Evolutionary conservation across 2,888 invertebrate species (phyloP).

Genomic region (Brachylomia viminalis): DNA sequence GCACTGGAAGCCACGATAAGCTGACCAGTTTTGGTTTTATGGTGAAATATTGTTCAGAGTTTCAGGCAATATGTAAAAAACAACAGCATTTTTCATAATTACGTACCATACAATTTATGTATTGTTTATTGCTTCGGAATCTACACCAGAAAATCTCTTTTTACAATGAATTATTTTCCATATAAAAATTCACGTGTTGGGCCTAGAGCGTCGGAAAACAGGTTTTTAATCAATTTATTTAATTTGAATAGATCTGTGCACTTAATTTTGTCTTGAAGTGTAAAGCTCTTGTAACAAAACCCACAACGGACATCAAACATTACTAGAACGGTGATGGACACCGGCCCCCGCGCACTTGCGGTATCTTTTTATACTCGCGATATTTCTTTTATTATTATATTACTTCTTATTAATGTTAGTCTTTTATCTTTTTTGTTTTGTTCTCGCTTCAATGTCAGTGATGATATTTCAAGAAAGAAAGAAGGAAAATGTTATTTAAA

Average conservation of each 20-base stretch:
- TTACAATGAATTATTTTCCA: no score
- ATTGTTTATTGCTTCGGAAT: background rate
- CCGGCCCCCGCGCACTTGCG: slow-evolving; percentile 59
- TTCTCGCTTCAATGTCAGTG: slow-evolving; percentile 40
- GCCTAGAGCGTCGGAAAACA: no score
- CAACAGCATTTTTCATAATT: background rate
- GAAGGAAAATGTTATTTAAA: slow-evolving; percentile 39
- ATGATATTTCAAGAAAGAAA: slow-evolving; percentile 43
- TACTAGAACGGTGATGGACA: slow-evolving; percentile 61
- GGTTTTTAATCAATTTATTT: background rate
- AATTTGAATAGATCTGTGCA: background rate
- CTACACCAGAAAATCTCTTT: no score
- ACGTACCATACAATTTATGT: background rate
- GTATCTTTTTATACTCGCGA: slow-evolving; percentile 41
- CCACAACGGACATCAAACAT: slow-evolving; percentile 60
- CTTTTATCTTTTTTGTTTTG: slow-evolving; percentile 17
- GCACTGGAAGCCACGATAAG: slow-evolving; percentile 58
- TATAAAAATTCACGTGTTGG: no score
- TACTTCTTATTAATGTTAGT: slow-evolving; percentile 38
- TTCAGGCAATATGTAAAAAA: background rate
- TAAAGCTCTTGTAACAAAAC: slow-evolving; percentile 69
- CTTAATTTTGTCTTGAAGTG: slow-evolving; percentile 55
- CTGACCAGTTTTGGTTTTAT: slow-evolving; percentile 22
- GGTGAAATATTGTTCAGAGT: background rate
- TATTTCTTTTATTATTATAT: slow-evolving; percentile 55